Conservation (phyloP, 2,797 vertebrate genomes). For the Todus mexicanus region DNA sequence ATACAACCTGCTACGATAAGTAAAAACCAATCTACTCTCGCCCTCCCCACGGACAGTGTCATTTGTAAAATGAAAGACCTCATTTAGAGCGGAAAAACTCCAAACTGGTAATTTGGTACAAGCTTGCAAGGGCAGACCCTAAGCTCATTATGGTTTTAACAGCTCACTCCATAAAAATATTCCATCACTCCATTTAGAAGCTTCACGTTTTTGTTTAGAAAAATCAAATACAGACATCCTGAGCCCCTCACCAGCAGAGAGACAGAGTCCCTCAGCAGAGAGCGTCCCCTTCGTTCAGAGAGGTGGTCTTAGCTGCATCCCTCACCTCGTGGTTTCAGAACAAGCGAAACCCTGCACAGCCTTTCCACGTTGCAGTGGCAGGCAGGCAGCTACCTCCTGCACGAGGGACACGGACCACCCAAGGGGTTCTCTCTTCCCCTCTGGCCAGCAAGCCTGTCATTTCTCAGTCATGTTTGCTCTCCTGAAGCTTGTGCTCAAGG, state of each 20-base stretch:
- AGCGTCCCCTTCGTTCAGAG: neutral
- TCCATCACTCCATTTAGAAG: neutral
- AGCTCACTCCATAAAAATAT: neutral
- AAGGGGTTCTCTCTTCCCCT: neutral
- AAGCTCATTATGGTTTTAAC: neutral
- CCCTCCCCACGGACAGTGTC: neutral
- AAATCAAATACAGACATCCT: neutral
- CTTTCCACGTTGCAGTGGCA: accelerated
- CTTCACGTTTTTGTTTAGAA: neutral
- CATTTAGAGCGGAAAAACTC: neutral
- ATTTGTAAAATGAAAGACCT: neutral
- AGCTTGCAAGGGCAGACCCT: neutral
- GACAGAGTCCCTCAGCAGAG: neutral
- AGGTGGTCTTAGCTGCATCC: neutral
- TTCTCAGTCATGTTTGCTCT: neutral
- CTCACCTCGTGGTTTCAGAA: neutral
- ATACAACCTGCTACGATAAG: neutral
- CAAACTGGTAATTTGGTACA: neutral
- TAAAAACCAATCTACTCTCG: neutral
- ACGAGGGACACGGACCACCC: neutral
- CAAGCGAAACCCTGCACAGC: neutral
- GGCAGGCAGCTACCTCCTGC: neutral
- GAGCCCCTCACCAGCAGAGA: neutral
- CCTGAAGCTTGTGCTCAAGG: neutral
- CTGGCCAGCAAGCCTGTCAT: neutral